These are phyloP conservation scores for Spea multiplicata DNA, from an alignment of 2,113 vertebrate species.

Conservation along the genomic window DNA sequence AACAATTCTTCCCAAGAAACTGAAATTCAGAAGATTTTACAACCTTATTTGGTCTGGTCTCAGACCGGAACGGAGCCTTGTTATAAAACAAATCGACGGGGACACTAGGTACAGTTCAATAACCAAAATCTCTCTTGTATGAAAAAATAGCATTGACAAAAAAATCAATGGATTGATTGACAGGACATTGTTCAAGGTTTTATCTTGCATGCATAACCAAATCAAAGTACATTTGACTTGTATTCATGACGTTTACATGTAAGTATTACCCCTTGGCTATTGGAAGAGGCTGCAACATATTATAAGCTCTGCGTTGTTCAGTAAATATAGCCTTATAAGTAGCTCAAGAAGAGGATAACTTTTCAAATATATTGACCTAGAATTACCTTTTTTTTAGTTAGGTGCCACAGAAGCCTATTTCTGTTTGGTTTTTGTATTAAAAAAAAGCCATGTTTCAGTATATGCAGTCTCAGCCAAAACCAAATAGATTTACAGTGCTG, in stretches of 20 bases:
- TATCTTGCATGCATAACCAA: constrained; percentile 41
- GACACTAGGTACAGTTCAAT: constrained; percentile 39
- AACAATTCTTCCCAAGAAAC: constrained; percentile 42
- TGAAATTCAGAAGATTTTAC: constrained; percentile 47
- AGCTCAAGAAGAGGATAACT: too few relatives aligned
- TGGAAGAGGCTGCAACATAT: constrained; percentile 16
- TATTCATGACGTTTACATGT: background rate
- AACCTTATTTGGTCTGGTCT: background rate
- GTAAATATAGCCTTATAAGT: too few relatives aligned
- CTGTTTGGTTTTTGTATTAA: too few relatives aligned
- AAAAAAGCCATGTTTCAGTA: too few relatives aligned
- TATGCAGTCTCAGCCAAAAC: constrained; percentile 10
- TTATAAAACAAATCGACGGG: constrained; percentile 49
- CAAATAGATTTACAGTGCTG: constrained; percentile 22
- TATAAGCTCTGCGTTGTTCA: too few relatives aligned
- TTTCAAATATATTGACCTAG: too few relatives aligned
- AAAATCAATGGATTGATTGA: constrained; percentile 48
- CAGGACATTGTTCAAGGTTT: constrained; percentile 47
- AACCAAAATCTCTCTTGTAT: constrained; percentile 49
- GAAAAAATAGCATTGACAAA: constrained; percentile 54
- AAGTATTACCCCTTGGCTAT: constrained; percentile 3
- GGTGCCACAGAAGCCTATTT: too few relatives aligned
- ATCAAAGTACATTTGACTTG: background rate
- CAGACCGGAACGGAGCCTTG: constrained; percentile 15
- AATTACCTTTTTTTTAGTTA: too few relatives aligned